A percentile compares a stretch with the other conserved stretches of the same genome.
Conservation (phyloP, 2,797 vertebrate genomes). For the Anolis apletophallus region DNA sequence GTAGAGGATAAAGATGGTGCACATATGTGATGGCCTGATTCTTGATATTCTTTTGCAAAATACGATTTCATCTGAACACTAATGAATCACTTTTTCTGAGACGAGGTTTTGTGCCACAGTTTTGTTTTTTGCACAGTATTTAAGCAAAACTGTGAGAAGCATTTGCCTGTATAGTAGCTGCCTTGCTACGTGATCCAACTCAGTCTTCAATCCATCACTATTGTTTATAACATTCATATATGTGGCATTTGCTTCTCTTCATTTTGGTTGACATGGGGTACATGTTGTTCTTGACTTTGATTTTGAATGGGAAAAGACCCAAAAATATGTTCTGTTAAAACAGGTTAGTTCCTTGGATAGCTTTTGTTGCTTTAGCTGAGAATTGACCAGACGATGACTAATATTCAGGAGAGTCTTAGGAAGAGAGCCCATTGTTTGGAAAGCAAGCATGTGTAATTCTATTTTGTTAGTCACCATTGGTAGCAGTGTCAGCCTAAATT, state of each 20-base stretch:
- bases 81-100: background rate
- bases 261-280: background rate
- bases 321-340: slow-evolving; percentile 24
- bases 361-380: slow-evolving; percentile 39
- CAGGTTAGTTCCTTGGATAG: slow-evolving; percentile 21
- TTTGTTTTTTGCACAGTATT: background rate
- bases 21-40: background rate
- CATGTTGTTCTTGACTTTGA: slow-evolving; percentile 25
- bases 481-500: slow-evolving; percentile 43
- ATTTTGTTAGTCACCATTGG: slow-evolving; percentile 8
- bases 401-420: slow-evolving; percentile 32
- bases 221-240: background rate
- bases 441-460: slow-evolving; percentile 39
- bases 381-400: slow-evolving; percentile 34
- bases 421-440: slow-evolving; percentile 27
- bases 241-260: background rate
- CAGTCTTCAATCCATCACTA: background rate
- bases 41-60: background rate
- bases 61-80: background rate
- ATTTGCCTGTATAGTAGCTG: background rate
- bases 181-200: background rate
- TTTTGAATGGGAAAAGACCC: slow-evolving; percentile 25
- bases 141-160: background rate
- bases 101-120: background rate
- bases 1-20: background rate